Conservation (phyloP, 1,140 invertebrate genomes). For the Aplysia californica region DNA sequence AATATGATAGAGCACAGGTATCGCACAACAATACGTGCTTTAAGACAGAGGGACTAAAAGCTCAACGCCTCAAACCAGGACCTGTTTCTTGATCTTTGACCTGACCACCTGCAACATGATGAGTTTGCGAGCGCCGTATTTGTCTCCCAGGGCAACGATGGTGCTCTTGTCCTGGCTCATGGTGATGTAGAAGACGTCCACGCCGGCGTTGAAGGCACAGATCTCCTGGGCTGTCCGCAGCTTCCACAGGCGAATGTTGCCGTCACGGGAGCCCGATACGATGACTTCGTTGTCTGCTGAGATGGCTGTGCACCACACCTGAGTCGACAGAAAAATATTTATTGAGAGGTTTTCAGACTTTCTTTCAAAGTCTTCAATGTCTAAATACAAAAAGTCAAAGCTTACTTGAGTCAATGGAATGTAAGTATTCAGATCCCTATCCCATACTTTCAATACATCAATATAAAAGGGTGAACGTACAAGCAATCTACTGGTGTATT, state of each 20-base stretch:
- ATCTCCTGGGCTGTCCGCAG: slow-evolving; percentile 59
- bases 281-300: slow-evolving; percentile 65
- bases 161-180: slow-evolving; percentile 65
- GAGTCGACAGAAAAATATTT: no score
- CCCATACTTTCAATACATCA: no score
- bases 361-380: no score
- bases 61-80: slow-evolving; percentile 36
- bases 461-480: no score
- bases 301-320: slow-evolving; percentile 66
- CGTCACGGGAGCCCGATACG: slow-evolving; percentile 65
- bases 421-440: no score
- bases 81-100: slow-evolving; percentile 54
- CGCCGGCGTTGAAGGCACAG: slow-evolving; percentile 61
- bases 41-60: no score
- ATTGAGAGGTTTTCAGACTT: no score
- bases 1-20: no score
- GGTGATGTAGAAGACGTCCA: slow-evolving; percentile 66
- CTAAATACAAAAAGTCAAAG: no score
- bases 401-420: no score
- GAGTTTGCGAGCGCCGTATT: slow-evolving; percentile 63
- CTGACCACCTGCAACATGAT: slow-evolving; percentile 68
- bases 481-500: no score
- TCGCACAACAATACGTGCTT: no score
- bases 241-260: slow-evolving; percentile 66
- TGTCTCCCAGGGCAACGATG: slow-evolving; percentile 68